These are phyloP conservation scores for Diuraphis noxia DNA, from an alignment of 1,140 invertebrate genomes.

Conservation along the genomic window DNA sequence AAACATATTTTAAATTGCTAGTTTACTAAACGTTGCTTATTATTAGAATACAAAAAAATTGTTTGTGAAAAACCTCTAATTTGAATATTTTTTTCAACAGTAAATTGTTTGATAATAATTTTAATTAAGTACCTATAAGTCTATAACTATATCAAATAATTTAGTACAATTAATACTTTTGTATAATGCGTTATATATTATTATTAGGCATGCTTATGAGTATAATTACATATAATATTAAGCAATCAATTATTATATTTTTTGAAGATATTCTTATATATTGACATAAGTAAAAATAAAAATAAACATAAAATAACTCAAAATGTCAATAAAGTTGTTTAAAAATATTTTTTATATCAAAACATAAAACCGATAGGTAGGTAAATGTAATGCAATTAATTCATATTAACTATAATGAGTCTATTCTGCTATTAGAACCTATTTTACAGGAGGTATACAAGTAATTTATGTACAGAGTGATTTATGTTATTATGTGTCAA, in stretches of 20 bases:
- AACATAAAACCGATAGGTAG: neutral
- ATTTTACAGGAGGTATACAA: neutral
- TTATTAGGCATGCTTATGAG: neutral
- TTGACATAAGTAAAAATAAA: too few relatives aligned
- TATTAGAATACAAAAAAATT: neutral
- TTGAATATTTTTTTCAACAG: neutral
- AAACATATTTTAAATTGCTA: neutral
- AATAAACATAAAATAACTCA: too few relatives aligned
- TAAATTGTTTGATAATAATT: too few relatives aligned
- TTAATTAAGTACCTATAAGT: too few relatives aligned
- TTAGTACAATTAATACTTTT: neutral
- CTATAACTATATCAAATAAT: neutral
- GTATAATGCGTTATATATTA: neutral
- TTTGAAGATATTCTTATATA: too few relatives aligned
- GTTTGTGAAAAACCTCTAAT: neutral
- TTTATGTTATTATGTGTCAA: neutral
- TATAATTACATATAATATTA: neutral
- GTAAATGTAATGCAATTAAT: neutral
- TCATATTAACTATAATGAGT: neutral
- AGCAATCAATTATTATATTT: too few relatives aligned
- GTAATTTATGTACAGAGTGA: too few relatives aligned
- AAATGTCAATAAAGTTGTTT: neutral
- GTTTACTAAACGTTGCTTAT: neutral
- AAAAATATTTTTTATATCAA: neutral
- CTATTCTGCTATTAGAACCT: neutral